Base-by-base conservation (phyloP, 1,140 invertebrate species). In the Homarus americanus region DNA sequence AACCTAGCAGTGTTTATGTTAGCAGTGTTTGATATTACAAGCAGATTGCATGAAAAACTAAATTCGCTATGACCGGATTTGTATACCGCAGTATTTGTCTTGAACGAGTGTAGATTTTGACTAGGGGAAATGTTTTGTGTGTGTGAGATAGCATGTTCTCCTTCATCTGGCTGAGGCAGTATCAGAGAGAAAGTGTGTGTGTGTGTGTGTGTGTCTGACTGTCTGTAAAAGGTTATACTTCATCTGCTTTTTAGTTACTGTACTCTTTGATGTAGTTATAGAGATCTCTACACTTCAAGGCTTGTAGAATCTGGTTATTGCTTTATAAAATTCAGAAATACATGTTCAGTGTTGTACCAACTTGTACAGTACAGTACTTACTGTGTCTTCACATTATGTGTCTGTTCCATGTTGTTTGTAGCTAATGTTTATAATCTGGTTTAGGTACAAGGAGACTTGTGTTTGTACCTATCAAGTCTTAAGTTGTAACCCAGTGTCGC, bases 111-210 rank as follows among this genome's bases (percentile, higher is more conserved):
- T 63, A 69, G 63, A 69, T 28, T 69, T 69, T 69, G n/a, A 32
- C 5, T 69, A 28, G 28, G n/a, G 5, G 28, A 69, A n/a, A 49
- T 49, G 7, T 69, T 28, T 69, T 28, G 10, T 28, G 9, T 69
- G 0, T 69, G n/a, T 69, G 63, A 69, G 63, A 69, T 24, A 69
- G 63, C 63, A 69, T 69, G 63, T 69, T 69, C 63, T 69, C 63
- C 24, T 24, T 32, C 12, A 12, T 9, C 63, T 9, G n/a, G 28
- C 28, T 32, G 28, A 69, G 12, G 12, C 44, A 49, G 12, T 7
- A 15, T 49, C 44, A 49, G 44, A 49, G 12, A 49, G 12, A 69
- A 15, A 58, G 4, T 0, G 53, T 58, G 17, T 20, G 53, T 58
- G 53, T 58, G 44, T 49, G 44, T 5, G 58, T 3, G 58, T 63